Evolutionary conservation across 2,888 invertebrate genomes (phyloP).

Genomic region (Rhagophthalmus giganteus): DNA sequence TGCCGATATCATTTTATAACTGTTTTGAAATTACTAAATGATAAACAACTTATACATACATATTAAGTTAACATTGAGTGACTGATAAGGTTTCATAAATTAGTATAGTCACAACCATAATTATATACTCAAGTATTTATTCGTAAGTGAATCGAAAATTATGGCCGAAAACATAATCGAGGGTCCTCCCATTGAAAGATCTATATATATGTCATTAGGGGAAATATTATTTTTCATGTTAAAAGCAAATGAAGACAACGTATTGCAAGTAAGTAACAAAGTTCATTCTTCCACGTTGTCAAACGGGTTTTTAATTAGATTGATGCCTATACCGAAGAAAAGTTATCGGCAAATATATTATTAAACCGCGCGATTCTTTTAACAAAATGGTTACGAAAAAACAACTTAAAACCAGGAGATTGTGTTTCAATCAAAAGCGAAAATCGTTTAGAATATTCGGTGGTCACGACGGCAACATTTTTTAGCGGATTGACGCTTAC

Average conservation of each 20-base stretch:
- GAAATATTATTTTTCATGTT: constrained; percentile 45
- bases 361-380: constrained; percentile 62
- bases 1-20: no score
- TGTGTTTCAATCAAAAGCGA: constrained; percentile 65
- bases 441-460: constrained; percentile 64
- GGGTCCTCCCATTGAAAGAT: constrained; percentile 45
- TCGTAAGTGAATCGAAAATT: no score
- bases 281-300: not conserved
- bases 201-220: constrained; percentile 45
- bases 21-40: no score
- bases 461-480: constrained; percentile 61
- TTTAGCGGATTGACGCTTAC: constrained; percentile 64
- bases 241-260: constrained; percentile 45
- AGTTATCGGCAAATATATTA: constrained; percentile 60
- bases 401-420: constrained; percentile 62
- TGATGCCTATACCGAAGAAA: constrained; percentile 62
- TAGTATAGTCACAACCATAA: no score
- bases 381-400: constrained; percentile 58
- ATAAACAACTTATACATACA: no score
- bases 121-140: no score
- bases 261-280: constrained; percentile 46
- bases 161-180: constrained; percentile 41
- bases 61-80: no score
- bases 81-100: no score
- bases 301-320: constrained; percentile 54